Evolutionary conservation across 2,888 invertebrate species (phyloP).

Genomic region (Cheilosia vulpina): DNA sequence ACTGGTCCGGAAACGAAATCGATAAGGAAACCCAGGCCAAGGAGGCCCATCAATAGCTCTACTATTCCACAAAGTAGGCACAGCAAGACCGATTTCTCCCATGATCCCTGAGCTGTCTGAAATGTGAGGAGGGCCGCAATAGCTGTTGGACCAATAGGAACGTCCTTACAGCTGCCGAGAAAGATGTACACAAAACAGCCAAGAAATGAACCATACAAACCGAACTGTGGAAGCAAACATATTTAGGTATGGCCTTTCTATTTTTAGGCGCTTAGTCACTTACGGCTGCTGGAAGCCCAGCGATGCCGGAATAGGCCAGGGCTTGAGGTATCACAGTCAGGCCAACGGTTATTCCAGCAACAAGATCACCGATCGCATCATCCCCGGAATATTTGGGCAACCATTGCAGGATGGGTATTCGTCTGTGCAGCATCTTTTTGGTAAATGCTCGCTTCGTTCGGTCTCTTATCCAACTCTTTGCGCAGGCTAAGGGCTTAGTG

Average conservation of each 20-base stretch:
- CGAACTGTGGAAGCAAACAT: constrained; percentile 87
- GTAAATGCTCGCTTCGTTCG: constrained; percentile 85
- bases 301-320: constrained; percentile 91
- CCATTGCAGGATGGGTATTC: constrained; percentile 91
- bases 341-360: constrained; percentile 96
- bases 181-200: constrained; percentile 95
- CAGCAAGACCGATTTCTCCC: constrained; percentile 87
- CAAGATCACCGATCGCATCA: constrained; percentile 92
- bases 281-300: constrained; percentile 89
- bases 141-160: constrained; percentile 96
- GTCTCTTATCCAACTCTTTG: constrained; percentile 83
- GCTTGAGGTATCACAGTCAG: constrained; percentile 97
- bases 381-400: constrained; percentile 89
- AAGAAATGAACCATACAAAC: constrained; percentile 96
- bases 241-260: neutral
- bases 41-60: constrained; percentile 91
- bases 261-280: constrained; percentile 71
- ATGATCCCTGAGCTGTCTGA: constrained; percentile 88
- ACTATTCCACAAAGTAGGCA: constrained; percentile 90
- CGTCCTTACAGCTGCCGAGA: constrained; percentile 95
- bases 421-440: constrained; percentile 89
- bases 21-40: constrained; percentile 93
- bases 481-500: constrained; percentile 78
- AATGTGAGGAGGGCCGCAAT: constrained; percentile 94
- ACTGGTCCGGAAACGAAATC: constrained; percentile 96